phyloP scores from a whole-genome alignment of 2,113 vertebrate genomes.

The Antechinus flavipes region DNA sequence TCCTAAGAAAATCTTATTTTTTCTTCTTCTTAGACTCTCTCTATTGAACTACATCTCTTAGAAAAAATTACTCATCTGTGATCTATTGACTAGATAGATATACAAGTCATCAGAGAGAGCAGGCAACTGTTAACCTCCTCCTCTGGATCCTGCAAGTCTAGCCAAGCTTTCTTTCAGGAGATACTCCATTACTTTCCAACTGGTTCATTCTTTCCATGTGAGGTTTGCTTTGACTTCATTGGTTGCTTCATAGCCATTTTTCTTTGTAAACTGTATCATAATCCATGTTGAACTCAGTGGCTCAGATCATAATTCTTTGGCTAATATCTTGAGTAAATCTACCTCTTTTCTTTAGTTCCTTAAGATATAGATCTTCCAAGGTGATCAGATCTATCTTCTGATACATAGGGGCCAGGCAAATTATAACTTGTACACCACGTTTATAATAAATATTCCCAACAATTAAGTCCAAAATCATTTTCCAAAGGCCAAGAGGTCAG shows the following conservation, averaged over 20 bases:
- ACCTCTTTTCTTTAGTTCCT: constrained; percentile 90
- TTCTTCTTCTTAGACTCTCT: not conserved
- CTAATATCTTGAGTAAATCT: constrained; percentile 94
- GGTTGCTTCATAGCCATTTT: constrained; percentile 92
- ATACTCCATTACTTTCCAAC: constrained; percentile 91
- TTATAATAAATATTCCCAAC: not conserved
- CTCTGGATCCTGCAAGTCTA: constrained; percentile 87
- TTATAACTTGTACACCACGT: not conserved
- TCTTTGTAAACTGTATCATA: constrained; percentile 94
- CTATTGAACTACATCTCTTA: constrained; percentile 63
- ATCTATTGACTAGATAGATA: constrained; percentile 88
- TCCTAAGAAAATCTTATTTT: not conserved
- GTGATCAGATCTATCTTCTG: constrained; percentile 88
- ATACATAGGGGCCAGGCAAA: not conserved
- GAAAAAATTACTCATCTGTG: constrained; percentile 88
- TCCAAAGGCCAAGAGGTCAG: not conserved
- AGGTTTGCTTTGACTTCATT: constrained; percentile 89
- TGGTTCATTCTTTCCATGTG: constrained; percentile 89
- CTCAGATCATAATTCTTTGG: constrained; percentile 92
- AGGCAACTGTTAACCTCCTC: constrained; percentile 92
- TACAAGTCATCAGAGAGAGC: constrained; percentile 90
- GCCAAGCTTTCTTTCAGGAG: constrained; percentile 92
- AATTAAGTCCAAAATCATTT: not conserved
- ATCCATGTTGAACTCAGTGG: constrained; percentile 95
- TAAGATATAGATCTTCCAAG: constrained; percentile 91